Conservation (phyloP, 2,888 invertebrate species). For the Leptinotarsa peninsularis region DNA sequence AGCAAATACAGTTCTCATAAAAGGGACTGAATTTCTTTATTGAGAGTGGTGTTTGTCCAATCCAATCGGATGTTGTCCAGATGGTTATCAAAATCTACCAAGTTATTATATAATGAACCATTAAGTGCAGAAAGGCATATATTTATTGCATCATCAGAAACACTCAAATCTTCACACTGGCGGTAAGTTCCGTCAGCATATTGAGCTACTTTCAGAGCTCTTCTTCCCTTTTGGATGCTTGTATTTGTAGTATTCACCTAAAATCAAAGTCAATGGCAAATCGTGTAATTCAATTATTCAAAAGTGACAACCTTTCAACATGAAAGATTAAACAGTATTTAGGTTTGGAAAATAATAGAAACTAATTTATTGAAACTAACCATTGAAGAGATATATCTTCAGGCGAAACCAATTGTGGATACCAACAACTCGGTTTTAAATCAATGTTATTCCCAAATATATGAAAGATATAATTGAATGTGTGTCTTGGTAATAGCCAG, state of each 20-base stretch:
- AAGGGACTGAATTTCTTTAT: conserved; percentile 70
- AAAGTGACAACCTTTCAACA: neutral
- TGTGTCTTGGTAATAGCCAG: no score
- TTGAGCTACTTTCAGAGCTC: conserved; percentile 80
- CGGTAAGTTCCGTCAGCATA: conserved; percentile 84
- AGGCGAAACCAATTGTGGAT: no score
- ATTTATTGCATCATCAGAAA: conserved; percentile 68
- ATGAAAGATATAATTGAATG: no score
- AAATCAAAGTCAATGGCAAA: conserved; percentile 37
- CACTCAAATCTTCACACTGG: conserved; percentile 66
- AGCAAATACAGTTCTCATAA: conserved; percentile 41
- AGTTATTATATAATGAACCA: conserved; percentile 76
- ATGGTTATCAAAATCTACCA: conserved; percentile 98
- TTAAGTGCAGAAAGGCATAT: conserved; percentile 80
- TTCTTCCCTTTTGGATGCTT: conserved; percentile 72
- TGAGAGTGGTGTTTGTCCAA: conserved; percentile 85
- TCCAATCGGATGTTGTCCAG: conserved; percentile 90
- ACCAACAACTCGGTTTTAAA: no score
- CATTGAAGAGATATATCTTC: no score
- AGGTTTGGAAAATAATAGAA: neutral
- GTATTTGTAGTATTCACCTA: conserved; percentile 87
- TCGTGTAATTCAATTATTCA: neutral
- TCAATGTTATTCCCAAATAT: no score
- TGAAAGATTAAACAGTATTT: neutral
- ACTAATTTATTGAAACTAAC: no score